Conservation (phyloP, 1,140 invertebrate species). For the Stegodyphus dumicola region DNA sequence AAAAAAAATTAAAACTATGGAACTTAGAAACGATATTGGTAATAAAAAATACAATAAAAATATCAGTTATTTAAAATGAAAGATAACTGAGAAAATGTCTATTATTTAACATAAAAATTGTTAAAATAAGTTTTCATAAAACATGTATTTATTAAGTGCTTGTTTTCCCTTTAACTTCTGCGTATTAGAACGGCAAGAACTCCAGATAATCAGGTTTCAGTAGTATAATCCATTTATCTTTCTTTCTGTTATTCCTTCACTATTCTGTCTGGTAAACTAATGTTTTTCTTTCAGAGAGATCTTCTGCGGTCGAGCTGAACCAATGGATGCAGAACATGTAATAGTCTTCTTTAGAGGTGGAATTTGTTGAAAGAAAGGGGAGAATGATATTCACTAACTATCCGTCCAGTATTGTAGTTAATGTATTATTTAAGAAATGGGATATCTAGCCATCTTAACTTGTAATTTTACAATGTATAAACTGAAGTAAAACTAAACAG, state of each 20-base stretch:
- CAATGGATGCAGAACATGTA: conserved; percentile 31
- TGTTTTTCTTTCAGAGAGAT: conserved; percentile 46
- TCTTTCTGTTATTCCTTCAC: not conserved
- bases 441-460: too few relatives aligned
- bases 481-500: too few relatives aligned
- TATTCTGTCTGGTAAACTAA: not conserved
- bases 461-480: too few relatives aligned
- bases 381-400: too few relatives aligned
- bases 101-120: not conserved
- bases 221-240: not conserved
- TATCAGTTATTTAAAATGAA: too few relatives aligned
- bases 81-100: too few relatives aligned
- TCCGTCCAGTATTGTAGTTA: too few relatives aligned
- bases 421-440: too few relatives aligned
- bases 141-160: not conserved
- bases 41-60: too few relatives aligned
- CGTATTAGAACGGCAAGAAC: not conserved
- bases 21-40: too few relatives aligned
- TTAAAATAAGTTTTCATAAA: not conserved
- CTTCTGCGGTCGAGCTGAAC: conserved; percentile 38
- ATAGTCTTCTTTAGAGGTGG: conserved; percentile 54
- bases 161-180: not conserved
- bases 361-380: conserved; percentile 6
- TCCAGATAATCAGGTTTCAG: not conserved
- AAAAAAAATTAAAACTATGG: too few relatives aligned